Percentiles rank a stretch among this genome's conserved stretches.
phyloP scores from a whole-genome alignment of 2,113 vertebrate species.

The Halichoeres trimaculatus region DNA sequence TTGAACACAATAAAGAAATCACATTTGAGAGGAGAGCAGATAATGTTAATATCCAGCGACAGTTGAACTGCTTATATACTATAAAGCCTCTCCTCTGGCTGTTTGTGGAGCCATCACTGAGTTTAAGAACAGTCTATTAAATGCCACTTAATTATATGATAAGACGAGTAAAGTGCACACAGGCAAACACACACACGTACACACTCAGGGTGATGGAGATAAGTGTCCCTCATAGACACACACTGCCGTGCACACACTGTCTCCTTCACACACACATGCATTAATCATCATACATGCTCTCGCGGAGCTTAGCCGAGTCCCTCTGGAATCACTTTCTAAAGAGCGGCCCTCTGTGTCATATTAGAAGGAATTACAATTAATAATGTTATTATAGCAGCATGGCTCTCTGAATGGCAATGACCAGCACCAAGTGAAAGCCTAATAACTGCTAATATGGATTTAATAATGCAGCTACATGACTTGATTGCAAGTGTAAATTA shows the following conservation, averaged over 20 bases:
- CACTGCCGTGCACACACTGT: not conserved
- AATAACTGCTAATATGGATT: slow-evolving; percentile 39
- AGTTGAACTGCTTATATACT: slow-evolving; percentile 74
- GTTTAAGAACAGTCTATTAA: slow-evolving; percentile 75
- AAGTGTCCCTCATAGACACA: slow-evolving; percentile 11
- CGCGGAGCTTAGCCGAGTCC: slow-evolving; percentile 52
- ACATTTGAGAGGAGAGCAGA: slow-evolving; percentile 65
- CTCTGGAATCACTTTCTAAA: slow-evolving; percentile 52
- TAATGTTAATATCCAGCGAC: slow-evolving; percentile 73
- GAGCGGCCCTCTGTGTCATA: slow-evolving; percentile 59
- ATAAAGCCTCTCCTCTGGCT: slow-evolving; percentile 62
- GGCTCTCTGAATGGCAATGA: slow-evolving; percentile 35
- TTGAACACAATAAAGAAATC: slow-evolving; percentile 79
- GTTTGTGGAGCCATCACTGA: slow-evolving; percentile 55
- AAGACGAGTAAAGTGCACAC: slow-evolving; percentile 53
- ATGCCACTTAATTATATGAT: slow-evolving; percentile 80
- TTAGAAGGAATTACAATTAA: slow-evolving; percentile 71
- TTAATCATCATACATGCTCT: slow-evolving; percentile 52
- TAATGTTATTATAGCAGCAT: slow-evolving; percentile 53
- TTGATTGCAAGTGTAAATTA: slow-evolving; percentile 33
- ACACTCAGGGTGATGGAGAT: slow-evolving; percentile 26
- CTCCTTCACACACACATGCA: slow-evolving; percentile 12
- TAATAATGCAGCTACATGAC: slow-evolving; percentile 22
- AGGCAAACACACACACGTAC: slow-evolving; percentile 13
- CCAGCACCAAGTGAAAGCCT: slow-evolving; percentile 27